Conservation (phyloP, 1,140 invertebrate species). For the Matsumurasca onukii region DNA sequence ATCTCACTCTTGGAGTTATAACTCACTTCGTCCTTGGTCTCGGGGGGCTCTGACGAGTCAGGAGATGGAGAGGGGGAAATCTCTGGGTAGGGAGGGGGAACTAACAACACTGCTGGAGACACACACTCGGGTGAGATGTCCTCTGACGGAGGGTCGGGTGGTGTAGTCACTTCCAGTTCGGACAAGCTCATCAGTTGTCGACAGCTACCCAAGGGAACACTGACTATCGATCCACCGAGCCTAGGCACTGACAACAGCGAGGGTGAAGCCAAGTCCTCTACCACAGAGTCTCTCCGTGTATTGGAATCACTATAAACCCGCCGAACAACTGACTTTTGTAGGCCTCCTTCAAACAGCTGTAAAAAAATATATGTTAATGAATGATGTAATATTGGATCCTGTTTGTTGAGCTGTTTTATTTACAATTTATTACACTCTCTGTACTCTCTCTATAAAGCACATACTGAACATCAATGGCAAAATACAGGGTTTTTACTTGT, state of each 20-base stretch:
- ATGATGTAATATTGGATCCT: no score
- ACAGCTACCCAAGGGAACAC: slow-evolving; percentile 1
- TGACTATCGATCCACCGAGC: neutral
- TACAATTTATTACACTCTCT: no score
- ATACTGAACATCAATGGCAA: no score
- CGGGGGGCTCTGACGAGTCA: slow-evolving; percentile 9
- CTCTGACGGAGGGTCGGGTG: slow-evolving; percentile 21
- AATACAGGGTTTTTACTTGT: no score
- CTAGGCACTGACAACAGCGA: slow-evolving; percentile 23
- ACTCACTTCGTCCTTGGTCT: slow-evolving; percentile 23
- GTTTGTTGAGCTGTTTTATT: no score
- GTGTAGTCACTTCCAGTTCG: neutral
- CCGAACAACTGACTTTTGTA: neutral
- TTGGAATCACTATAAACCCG: slow-evolving; percentile 27
- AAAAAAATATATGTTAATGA: neutral
- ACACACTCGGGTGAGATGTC: slow-evolving; percentile 40
- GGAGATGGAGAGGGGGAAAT: slow-evolving; percentile 25
- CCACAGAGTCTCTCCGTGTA: neutral
- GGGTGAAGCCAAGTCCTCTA: neutral
- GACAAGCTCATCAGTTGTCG: slow-evolving; percentile 15
- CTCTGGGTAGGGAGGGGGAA: slow-evolving; percentile 41
- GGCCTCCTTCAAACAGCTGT: slow-evolving; percentile 19
- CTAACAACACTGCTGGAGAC: slow-evolving; percentile 39
- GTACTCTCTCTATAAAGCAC: no score
- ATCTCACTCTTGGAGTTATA: slow-evolving; percentile 28